Evolutionary conservation across 2,888 invertebrate species (phyloP), one percentile per base, ranked within the genome.

Genomic region (Caenorhabditis drosophilae): DNA sequence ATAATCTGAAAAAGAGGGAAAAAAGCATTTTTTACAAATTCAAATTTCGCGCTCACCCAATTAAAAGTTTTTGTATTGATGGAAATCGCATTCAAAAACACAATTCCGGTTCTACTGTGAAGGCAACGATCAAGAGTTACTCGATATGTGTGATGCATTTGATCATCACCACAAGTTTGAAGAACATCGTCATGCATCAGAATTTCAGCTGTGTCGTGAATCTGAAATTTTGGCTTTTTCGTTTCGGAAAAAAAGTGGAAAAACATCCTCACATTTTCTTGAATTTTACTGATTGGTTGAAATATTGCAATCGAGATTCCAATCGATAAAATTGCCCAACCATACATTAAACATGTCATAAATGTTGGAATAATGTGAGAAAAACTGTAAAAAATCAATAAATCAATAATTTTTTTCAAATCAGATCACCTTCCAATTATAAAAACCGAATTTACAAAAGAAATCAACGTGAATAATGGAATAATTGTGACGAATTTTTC

Each of bases 131-230:
- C 60, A 9, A 66, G 45, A 3, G 50, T 56, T 18, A 66, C 60
- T 25, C 60, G 66, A 26, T 66, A 66, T 31, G 56, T 60, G 27
- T 60, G 59, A 22, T 57, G 66, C 56, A 56, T 59, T 58, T 64
- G 58, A 23, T 56, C 60, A 44, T 66, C 60, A 26, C 60, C 60
- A 56, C 60, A 60, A 4, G 66, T 54, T 15, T 66, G 66, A 4
- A 66, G 40, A 15, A 66, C 66, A 35, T 66, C 66, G 38, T 66
- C 60, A 42, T 66, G 66, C 60, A 66, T 56, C 22, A 66, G 45
- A 41, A 66, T 66, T 35, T 66, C 60, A 15, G 53, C 56, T 6
- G 66, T 66, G 34, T 66, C 56, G 20, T 55, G 34, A 20, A 66
- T 59, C 60, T 66, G 50, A 34, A 52, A 53, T 2, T 31, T 25